Evolutionary conservation across 2,113 vertebrate species (phyloP).

Genomic region (Thermophis baileyi): DNA sequence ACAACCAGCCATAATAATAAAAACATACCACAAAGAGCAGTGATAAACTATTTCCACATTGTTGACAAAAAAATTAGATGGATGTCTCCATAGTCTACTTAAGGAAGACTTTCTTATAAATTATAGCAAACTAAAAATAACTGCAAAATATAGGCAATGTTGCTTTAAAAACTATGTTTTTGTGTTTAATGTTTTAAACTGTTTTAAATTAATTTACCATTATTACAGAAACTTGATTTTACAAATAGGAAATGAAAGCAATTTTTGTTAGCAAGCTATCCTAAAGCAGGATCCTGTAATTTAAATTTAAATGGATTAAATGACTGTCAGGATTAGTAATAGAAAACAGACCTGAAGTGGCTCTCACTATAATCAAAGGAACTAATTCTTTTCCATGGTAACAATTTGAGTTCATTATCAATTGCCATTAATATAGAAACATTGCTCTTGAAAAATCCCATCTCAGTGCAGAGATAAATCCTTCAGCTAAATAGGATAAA

Average conservation of each 20-base stretch:
- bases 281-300: background rate
- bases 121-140: background rate
- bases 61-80: background rate
- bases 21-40: background rate
- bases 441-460: background rate
- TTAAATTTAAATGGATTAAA: constrained; percentile 10
- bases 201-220: background rate
- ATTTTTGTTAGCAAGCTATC: background rate
- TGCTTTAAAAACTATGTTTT: background rate
- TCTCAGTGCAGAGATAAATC: background rate
- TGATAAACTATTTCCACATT: background rate
- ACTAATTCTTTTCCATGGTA: background rate
- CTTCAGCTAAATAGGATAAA: background rate
- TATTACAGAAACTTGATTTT: background rate
- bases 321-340: background rate
- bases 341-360: background rate
- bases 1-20: background rate
- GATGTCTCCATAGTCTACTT: background rate
- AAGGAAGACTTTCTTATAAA: background rate
- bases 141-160: background rate
- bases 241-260: constrained; percentile 9
- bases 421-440: background rate
- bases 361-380: background rate
- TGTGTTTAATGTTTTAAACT: background rate
- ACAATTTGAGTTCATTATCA: background rate